Evolutionary conservation across 2,113 vertebrate species (phyloP).

Genomic region (Tetrax tetrax): DNA sequence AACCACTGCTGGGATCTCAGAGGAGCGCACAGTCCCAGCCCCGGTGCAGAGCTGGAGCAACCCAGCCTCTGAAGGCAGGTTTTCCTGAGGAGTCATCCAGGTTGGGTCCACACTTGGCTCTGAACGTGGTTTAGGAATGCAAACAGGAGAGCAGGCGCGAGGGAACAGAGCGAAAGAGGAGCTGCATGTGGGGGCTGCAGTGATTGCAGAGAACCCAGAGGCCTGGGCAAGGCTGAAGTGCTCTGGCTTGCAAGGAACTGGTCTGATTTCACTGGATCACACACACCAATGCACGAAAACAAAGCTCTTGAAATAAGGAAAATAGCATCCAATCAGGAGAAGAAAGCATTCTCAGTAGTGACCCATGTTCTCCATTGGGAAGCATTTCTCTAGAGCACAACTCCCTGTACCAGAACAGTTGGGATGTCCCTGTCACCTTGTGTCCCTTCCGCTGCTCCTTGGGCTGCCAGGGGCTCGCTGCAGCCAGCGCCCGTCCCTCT

Average conservation of each 20-base stretch:
- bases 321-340: background rate
- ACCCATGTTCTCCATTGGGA: background rate
- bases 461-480: background rate
- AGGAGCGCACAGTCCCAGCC: background rate
- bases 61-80: background rate
- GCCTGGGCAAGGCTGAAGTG: background rate
- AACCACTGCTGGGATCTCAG: background rate
- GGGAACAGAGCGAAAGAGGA: background rate
- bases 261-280: background rate
- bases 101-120: background rate
- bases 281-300: background rate
- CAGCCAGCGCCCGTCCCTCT: background rate
- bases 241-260: background rate
- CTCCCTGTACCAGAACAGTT: background rate
- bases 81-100: background rate
- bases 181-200: fast-evolving
- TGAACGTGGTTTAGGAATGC: background rate
- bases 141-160: background rate
- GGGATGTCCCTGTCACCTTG: background rate
- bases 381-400: background rate
- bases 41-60: too few relatives aligned
- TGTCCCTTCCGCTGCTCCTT: background rate
- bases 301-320: background rate
- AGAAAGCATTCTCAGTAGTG: background rate
- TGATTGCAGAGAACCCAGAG: background rate